Evolutionary conservation across 1,140 invertebrate genomes (phyloP).

Genomic region (Zelostemma sp.): DNA sequence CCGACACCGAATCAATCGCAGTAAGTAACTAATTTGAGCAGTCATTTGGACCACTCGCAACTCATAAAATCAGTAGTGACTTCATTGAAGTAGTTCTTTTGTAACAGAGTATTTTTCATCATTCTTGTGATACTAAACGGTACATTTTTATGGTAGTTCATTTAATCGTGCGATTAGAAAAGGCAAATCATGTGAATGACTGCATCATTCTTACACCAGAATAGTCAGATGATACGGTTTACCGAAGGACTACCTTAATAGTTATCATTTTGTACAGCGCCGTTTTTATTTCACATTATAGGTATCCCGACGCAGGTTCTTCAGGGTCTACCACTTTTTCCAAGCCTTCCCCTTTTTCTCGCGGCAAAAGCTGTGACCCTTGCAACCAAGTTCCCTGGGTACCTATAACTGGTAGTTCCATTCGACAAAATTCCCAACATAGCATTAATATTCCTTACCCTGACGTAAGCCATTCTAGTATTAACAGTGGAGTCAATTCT

Average conservation of each 20-base stretch:
- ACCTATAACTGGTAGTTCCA: conserved; percentile 70
- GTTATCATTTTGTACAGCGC: no score
- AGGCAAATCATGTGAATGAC: no score
- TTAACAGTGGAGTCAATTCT: background rate
- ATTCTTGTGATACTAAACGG: no score
- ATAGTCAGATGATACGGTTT: no score
- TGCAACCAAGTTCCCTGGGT: conserved; percentile 85
- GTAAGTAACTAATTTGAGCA: conserved; percentile 4
- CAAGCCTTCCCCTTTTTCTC: background rate
- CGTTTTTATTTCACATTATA: background rate
- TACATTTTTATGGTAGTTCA: no score
- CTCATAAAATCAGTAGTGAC: no score
- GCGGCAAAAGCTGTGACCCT: conserved; percentile 74
- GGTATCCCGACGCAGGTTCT: background rate
- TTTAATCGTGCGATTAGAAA: no score
- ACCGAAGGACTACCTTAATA: conserved; percentile 6
- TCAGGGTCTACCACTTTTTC: background rate
- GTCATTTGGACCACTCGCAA: background rate
- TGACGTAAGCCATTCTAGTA: no score
- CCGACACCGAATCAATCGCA: background rate
- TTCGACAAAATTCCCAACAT: conserved; percentile 8
- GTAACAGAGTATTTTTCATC: no score
- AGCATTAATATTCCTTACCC: background rate
- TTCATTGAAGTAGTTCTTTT: no score
- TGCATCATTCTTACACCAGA: no score